Conservation (phyloP, 2,888 invertebrate species). For the Chirona hameri region DNA sequence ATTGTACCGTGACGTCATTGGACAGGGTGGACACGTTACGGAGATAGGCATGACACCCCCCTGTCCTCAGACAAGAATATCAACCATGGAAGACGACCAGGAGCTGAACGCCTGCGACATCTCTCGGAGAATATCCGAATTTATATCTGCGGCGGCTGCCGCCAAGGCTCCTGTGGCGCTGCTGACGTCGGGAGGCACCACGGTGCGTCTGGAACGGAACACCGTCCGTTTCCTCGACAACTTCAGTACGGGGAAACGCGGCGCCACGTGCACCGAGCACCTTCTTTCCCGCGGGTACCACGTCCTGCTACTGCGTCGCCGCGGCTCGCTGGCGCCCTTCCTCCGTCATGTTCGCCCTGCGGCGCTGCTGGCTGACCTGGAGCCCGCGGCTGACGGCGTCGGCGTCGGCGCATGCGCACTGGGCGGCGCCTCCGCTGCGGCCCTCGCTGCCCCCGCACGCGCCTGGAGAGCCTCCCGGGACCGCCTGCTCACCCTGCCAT, state of each 20-base stretch:
- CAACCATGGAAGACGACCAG: too few relatives aligned
- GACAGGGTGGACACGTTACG: too few relatives aligned
- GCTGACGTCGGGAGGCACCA: conserved; percentile 84
- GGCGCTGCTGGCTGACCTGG: conserved; percentile 34
- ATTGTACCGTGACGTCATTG: too few relatives aligned
- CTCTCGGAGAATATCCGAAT: too few relatives aligned
- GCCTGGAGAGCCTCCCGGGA: conserved; percentile 45
- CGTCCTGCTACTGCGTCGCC: conserved; percentile 49
- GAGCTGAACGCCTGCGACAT: too few relatives aligned
- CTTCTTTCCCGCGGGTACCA: conserved; percentile 60
- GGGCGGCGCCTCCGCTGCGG: conserved; percentile 70
- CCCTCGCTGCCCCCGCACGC: conserved; percentile 37
- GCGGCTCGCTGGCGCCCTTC: conserved; percentile 49
- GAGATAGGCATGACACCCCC: too few relatives aligned
- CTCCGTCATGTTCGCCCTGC: conserved; percentile 47
- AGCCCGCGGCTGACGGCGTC: conserved; percentile 48
- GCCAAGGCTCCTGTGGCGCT: conserved; percentile 29
- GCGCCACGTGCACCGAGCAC: conserved; percentile 91
- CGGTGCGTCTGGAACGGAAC: conserved; percentile 92
- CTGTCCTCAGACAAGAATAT: too few relatives aligned
- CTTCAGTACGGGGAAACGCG: conserved; percentile 94
- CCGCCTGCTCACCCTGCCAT: conserved; percentile 68
- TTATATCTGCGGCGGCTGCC: too few relatives aligned
- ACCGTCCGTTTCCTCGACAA: conserved; percentile 98
- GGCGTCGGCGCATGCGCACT: conserved; percentile 80